Evolutionary conservation across 2,888 invertebrate species (phyloP), one percentile per base, ranked within the genome.

Genomic region (Dasypolia templi): DNA sequence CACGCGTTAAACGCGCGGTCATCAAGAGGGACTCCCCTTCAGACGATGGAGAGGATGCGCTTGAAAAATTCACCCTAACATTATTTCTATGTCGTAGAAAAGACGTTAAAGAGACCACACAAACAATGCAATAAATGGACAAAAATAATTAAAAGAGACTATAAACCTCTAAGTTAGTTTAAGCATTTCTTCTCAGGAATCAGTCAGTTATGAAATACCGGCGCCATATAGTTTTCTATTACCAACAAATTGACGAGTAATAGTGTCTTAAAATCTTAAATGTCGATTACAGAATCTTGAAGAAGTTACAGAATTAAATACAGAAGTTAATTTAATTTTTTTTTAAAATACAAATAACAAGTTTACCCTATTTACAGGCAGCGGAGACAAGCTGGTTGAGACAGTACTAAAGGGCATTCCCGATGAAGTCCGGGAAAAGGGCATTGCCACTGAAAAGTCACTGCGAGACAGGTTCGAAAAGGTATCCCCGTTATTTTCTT

Each of bases 361-460:
- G 17, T 14, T 69, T 32, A 2, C 17, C 4, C 17, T 56, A 12
- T 59, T 89, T 91, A 2, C 92, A 97, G 97, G 97, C 85, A 97
- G 97, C 89, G 97, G 97, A 69, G 99, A 99, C 94, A 97, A 97
- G 75, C 96, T 99, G 85, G 99, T 99, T 0, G 95, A 96, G 58
- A 97, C 97, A 0, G 97, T 99, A 4, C 91, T 99, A 55, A 96
- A 97, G 73, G 97, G 98, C 67, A 97, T 99, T 85, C 98, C 99
- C 0, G 92, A 96, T 35, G 97, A 98, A 83, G 98, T 98, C 0
- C 95, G 97, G 22, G 97, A 97, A 39, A 97, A 98, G 67, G 99
- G 99, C 11, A 98, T 99, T 29, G 98, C 97, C 92, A 98, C 99
- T 0, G 99, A 99, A 93, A 98, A 98, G 88, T 97, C 98, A 11